Evolutionary conservation across 1,140 invertebrate genomes (phyloP).

Genomic region (Drosophila jambulina): DNA sequence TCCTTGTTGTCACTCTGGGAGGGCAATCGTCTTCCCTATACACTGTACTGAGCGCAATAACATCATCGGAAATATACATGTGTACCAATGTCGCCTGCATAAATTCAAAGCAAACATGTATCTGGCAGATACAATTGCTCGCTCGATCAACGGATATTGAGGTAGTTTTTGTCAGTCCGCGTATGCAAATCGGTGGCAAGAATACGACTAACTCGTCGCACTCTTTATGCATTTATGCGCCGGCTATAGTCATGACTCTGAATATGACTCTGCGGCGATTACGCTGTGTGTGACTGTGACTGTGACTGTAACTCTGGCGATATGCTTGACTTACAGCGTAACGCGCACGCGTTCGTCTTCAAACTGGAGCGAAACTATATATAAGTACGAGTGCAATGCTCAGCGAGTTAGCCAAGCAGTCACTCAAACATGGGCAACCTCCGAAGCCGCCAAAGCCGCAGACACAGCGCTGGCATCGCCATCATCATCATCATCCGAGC

Average conservation of each 20-base stretch:
- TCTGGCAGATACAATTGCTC: conserved; percentile 35
- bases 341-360: conserved; percentile 42
- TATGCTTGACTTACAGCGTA: conserved; percentile 36
- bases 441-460: conserved; percentile 11
- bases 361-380: conserved; percentile 16
- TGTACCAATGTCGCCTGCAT: conserved; percentile 43
- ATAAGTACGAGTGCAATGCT: conserved; percentile 16
- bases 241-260: conserved; percentile 18
- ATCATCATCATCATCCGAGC: conserved; percentile 34
- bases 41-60: conserved; percentile 3
- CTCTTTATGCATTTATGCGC: conserved; percentile 72
- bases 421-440: conserved; percentile 64
- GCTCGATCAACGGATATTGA: conserved; percentile 29
- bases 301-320: conserved; percentile 23
- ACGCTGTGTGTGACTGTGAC: conserved; percentile 14
- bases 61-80: not conserved
- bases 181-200: conserved; percentile 71
- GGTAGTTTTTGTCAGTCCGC: conserved; percentile 19
- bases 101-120: conserved; percentile 42
- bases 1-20: not conserved
- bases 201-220: conserved; percentile 52
- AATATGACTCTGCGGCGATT: conserved; percentile 25
- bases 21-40: not conserved
- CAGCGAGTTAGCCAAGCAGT: conserved; percentile 62
- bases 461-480: conserved; percentile 19